phyloP scores from a whole-genome alignment of 2,113 vertebrate genomes.

The Coptodon rendalli region DNA sequence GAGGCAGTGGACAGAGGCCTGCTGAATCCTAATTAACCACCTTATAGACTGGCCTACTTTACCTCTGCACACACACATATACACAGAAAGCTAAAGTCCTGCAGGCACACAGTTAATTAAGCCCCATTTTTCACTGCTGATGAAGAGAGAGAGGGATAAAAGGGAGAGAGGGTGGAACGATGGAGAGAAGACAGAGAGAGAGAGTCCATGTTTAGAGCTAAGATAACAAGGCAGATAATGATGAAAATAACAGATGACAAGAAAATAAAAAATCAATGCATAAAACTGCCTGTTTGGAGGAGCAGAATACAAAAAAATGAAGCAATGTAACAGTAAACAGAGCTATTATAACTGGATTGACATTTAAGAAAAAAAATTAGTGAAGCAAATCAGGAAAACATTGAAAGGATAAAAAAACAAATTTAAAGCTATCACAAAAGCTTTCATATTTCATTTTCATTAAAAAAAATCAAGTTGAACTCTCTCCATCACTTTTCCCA shows the following conservation, averaged over 20 bases:
- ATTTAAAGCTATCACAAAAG: background rate
- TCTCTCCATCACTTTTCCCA: background rate
- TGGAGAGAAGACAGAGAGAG: background rate
- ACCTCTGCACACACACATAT: slow-evolving; percentile 28
- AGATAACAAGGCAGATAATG: slow-evolving; percentile 28
- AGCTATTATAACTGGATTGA: background rate
- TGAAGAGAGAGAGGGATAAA: slow-evolving; percentile 40
- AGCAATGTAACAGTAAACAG: background rate
- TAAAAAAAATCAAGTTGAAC: background rate
- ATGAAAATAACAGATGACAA: slow-evolving; percentile 9
- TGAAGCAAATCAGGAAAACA: background rate
- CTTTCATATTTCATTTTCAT: background rate
- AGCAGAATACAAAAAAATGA: background rate
- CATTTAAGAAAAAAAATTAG: background rate
- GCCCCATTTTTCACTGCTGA: slow-evolving; percentile 59
- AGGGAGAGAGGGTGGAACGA: background rate
- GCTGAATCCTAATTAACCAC: slow-evolving; percentile 74
- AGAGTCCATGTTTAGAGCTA: background rate
- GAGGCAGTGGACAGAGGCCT: slow-evolving; percentile 57
- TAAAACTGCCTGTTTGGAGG: background rate
- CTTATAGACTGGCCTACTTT: slow-evolving; percentile 71
- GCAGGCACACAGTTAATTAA: slow-evolving; percentile 65
- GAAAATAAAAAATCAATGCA: slow-evolving; percentile 6
- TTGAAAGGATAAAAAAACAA: background rate
- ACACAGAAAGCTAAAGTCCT: slow-evolving; percentile 44